Conservation (phyloP, 2,888 invertebrate species). For the Orthosia gracilis region DNA sequence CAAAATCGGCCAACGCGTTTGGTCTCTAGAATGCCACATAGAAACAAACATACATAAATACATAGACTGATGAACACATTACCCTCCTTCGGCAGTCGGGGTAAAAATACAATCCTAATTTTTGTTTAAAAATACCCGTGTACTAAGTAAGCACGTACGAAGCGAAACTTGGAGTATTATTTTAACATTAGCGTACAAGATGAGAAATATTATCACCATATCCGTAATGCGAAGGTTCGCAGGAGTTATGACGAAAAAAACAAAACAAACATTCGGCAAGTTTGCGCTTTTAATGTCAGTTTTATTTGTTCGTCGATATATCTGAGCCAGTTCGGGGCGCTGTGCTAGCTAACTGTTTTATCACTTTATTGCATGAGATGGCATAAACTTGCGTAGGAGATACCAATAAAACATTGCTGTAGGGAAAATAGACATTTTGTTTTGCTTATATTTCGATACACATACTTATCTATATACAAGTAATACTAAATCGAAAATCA, state of each 20-base stretch:
- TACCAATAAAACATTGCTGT: slow-evolving; percentile 85
- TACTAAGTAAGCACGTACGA: slow-evolving; percentile 26
- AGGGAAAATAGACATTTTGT: slow-evolving; percentile 75
- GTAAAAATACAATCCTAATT: neutral
- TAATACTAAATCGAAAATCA: slow-evolving; percentile 53
- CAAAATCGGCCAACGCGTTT: too few species aligned
- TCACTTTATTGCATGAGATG: slow-evolving; percentile 90
- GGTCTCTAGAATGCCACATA: too few species aligned
- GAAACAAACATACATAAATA: too few species aligned
- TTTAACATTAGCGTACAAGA: slow-evolving; percentile 65
- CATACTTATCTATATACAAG: slow-evolving; percentile 19
- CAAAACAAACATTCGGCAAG: slow-evolving; percentile 86
- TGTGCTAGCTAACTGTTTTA: slow-evolving; percentile 89
- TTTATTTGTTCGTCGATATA: slow-evolving; percentile 89
- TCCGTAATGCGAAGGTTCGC: slow-evolving; percentile 70
- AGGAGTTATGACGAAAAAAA: slow-evolving; percentile 80
- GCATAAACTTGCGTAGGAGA: slow-evolving; percentile 85
- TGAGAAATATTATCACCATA: slow-evolving; percentile 72
- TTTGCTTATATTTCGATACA: slow-evolving; percentile 50
- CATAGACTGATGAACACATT: too few species aligned
- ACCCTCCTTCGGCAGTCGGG: too few species aligned
- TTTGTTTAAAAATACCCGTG: slow-evolving; percentile 12
- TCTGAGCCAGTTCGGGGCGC: slow-evolving; percentile 83
- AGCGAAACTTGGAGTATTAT: slow-evolving; percentile 61
- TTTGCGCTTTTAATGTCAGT: slow-evolving; percentile 86